A percentile compares a stretch with the other conserved stretches of the same genome.
phyloP scores from a whole-genome alignment of 2,888 invertebrate species.

The Andrena flavipes region DNA sequence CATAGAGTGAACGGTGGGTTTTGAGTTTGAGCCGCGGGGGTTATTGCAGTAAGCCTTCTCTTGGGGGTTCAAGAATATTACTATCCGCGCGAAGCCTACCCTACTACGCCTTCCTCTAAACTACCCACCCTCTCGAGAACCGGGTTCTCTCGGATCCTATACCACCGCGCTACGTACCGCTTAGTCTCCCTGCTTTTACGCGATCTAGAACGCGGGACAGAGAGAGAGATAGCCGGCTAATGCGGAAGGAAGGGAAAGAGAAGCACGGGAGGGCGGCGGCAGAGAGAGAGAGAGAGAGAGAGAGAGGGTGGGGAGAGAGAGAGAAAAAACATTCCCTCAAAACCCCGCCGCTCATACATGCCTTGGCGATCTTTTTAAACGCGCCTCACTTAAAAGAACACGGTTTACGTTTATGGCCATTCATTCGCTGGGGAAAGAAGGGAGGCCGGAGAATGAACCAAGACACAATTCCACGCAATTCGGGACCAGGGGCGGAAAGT shows the following conservation, averaged over 20 bases:
- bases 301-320: conserved; percentile 29
- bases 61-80: conserved; percentile 84
- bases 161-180: conserved; percentile 54
- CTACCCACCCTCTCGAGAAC: conserved; percentile 59
- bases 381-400: conserved; percentile 84
- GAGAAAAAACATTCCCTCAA: conserved; percentile 52
- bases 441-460: conserved; percentile 37
- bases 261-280: conserved; percentile 34
- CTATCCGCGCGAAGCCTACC: conserved; percentile 78
- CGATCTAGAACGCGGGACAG: conserved; percentile 25
- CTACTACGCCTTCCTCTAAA: conserved; percentile 70
- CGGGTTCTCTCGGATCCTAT: conserved; percentile 46
- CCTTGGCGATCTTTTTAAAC: conserved; percentile 83
- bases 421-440: conserved; percentile 77
- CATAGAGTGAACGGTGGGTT: conserved; percentile 77
- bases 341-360: conserved; percentile 80
- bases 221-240: background rate
- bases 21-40: conserved; percentile 83
- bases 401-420: conserved; percentile 84
- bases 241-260: conserved; percentile 38
- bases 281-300: conserved; percentile 50
- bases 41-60: conserved; percentile 85
- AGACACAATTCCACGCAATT: conserved; percentile 66
- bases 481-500: conserved; percentile 50
- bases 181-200: conserved; percentile 50